Percentiles rank a stretch among this genome's conserved stretches.
Conservation (phyloP, 2,888 invertebrate species). For the Psylliodes chrysocephalus region DNA sequence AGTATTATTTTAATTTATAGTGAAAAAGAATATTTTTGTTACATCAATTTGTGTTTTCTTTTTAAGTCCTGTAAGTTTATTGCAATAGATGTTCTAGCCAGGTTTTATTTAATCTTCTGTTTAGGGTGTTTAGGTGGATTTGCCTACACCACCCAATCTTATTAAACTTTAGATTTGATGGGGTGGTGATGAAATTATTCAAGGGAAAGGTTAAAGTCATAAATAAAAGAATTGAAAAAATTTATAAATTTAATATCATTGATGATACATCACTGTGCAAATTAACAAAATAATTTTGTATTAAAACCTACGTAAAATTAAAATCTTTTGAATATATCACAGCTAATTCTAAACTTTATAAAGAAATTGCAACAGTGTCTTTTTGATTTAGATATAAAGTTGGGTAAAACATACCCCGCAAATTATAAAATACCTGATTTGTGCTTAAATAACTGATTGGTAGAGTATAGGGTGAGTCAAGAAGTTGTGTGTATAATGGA, state of each 20-base stretch:
- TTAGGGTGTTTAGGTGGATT: no score
- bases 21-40: no score
- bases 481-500: constrained; percentile 3
- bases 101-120: no score
- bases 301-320: constrained; percentile 48
- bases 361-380: constrained; percentile 43
- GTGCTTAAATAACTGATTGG: constrained; percentile 24
- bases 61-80: no score
- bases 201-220: no score
- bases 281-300: constrained; percentile 54
- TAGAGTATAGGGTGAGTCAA: not conserved
- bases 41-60: no score
- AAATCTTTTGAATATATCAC: constrained; percentile 54
- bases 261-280: constrained; percentile 41
- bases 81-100: no score
- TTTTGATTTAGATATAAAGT: constrained; percentile 37
- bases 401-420: constrained; percentile 33
- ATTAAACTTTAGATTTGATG: no score
- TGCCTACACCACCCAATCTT: no score
- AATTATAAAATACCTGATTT: constrained; percentile 25
- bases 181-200: no score
- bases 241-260: constrained; percentile 31
- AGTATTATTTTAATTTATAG: no score
- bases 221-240: constrained; percentile 22
- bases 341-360: constrained; percentile 54